A percentile compares a stretch with the other conserved stretches of the same genome.
These are phyloP conservation scores for Eledona agricola DNA, from an alignment of 2,888 invertebrate genomes.

Conservation along the genomic window DNA sequence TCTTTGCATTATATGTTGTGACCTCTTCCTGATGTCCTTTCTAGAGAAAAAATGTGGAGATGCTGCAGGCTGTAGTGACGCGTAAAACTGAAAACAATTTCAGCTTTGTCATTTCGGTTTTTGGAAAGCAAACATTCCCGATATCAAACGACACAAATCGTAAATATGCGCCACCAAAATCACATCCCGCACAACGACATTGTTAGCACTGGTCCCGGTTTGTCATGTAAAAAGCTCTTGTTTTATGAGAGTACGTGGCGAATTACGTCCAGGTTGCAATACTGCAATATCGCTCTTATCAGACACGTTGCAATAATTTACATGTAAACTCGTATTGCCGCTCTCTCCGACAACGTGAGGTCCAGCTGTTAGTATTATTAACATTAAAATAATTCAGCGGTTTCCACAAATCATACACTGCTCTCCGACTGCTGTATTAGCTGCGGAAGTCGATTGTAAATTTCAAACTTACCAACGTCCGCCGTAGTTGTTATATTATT, in stretches of 20 bases:
- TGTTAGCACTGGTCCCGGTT: slow-evolving; percentile 13
- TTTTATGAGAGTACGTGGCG: slow-evolving; percentile 27
- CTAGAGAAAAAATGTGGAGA: no score
- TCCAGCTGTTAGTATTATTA: slow-evolving; percentile 36
- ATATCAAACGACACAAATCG: no score
- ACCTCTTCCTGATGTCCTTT: no score
- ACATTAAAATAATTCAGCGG: slow-evolving; percentile 38
- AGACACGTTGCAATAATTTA: slow-evolving; percentile 33
- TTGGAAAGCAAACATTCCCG: slow-evolving; percentile 1
- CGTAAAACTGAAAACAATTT: no score
- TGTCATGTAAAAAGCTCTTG: slow-evolving; percentile 12
- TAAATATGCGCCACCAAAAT: slow-evolving; percentile 17
- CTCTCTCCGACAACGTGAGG: no score
- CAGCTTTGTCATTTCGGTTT: no score
- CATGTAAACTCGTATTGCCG: slow-evolving; percentile 31
- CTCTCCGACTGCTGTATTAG: slow-evolving; percentile 22
- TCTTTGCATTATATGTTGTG: no score
- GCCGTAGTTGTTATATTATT: slow-evolving; percentile 39
- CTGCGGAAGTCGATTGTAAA: slow-evolving; percentile 40
- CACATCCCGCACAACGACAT: slow-evolving; percentile 7
- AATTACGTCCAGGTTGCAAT: slow-evolving; percentile 22
- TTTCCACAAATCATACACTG: slow-evolving; percentile 33
- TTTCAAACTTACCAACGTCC: slow-evolving; percentile 40
- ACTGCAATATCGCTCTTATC: slow-evolving; percentile 31
- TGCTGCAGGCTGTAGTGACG: no score